Base-by-base conservation (phyloP, 2,113 vertebrate species). In the Rhinolophus sinicus region DNA sequence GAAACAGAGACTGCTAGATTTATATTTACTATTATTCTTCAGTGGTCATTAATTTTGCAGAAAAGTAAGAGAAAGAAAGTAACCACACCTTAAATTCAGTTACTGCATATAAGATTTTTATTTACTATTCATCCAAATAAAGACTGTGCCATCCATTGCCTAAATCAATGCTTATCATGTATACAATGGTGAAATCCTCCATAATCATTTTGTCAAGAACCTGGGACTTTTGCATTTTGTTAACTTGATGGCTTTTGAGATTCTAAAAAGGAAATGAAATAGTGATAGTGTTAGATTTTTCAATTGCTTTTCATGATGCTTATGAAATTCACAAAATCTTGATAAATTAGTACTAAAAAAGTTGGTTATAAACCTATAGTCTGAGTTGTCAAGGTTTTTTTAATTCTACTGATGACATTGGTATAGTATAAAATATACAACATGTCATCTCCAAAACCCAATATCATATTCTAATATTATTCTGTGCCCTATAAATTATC, bases 321-420 rank as follows among this genome's bases (percentile, higher is more conserved):
- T 88, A 88, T 64, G 90, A 90, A 97, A 97, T 92, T 56, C 47
- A 96, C 26, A 91, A 28, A 65, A 80, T 2, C 6, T 81, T 96
- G 70, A 93, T 50, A 97, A 97, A 98, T 65, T 67, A 24, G 26
- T 81, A 80, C 80, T 82, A 90, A 93, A 97, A 95, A 73, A 97
- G 52, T 95, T 96, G 95, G 40, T 87, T 54, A 88, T 47, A 92
- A 86, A 65, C 8, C 24, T 96, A 88, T 95, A 56, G 35, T 80
- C 88, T 96, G 8, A 28, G 1, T 0, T 96, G 76, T 38, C 86
- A 95, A 81, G 84, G 28, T 10, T 67, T 95, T 95, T 93, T 30
- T 90, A 44, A 28, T 69, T 96, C 72, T 94, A 40, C 50, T 91
- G 50, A 44, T 5, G 78, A 97, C 80, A 80, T 75, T 92, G 26